Evolutionary conservation across 2,113 vertebrate genomes (phyloP).

Genomic region (Pelobates fuscus): DNA sequence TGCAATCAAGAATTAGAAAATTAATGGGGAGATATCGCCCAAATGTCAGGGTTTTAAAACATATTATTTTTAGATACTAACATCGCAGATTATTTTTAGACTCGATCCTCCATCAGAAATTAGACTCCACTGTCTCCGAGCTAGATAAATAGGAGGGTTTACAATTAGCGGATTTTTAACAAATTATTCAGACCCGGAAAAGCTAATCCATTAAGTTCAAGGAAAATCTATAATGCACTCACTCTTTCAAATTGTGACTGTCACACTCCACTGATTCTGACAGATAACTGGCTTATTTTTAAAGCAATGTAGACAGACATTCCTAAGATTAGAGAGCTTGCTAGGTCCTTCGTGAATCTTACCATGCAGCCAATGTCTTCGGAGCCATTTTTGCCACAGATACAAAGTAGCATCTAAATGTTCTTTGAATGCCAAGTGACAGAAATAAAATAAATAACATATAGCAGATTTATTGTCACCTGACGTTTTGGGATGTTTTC

Average conservation of each 20-base stretch:
- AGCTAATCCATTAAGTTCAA: background rate
- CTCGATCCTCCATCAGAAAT: too few relatives aligned
- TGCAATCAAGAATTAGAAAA: too few relatives aligned
- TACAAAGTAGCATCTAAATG: background rate
- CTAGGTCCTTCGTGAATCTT: constrained; percentile 1
- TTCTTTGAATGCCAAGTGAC: background rate
- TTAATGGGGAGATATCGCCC: too few relatives aligned
- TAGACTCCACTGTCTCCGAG: too few relatives aligned
- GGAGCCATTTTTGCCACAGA: background rate
- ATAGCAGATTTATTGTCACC: too few relatives aligned
- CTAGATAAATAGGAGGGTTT: too few relatives aligned
- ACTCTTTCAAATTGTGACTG: background rate
- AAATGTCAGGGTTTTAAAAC: too few relatives aligned
- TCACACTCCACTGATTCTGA: background rate
- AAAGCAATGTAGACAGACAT: constrained; percentile 28
- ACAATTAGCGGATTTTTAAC: too few relatives aligned
- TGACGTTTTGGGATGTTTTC: too few relatives aligned
- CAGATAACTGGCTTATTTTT: constrained; percentile 8
- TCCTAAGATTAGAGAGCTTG: background rate
- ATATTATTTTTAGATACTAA: too few relatives aligned
- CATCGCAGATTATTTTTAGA: too few relatives aligned
- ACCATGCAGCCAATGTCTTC: background rate
- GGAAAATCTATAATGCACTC: constrained; percentile 1
- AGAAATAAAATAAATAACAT: background rate
- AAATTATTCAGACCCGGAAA: background rate